Percentiles rank a stretch among this genome's conserved stretches.
These are phyloP conservation scores for Lamprologus sp. DNA, from an alignment of 2,113 vertebrate genomes.

Conservation along the genomic window DNA sequence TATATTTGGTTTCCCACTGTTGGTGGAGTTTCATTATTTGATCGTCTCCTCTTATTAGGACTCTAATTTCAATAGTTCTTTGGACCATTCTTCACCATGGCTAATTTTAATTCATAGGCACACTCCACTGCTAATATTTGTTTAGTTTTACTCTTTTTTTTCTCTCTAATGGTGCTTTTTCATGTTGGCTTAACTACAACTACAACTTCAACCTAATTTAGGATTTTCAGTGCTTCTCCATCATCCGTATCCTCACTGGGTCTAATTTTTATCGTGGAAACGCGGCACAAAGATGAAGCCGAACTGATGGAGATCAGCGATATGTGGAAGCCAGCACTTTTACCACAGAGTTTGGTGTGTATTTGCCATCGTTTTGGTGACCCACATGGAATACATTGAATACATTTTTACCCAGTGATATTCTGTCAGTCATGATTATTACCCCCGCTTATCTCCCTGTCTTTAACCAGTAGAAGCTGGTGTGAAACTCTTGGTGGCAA, in stretches of 20 bases:
- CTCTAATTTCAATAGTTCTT: not conserved
- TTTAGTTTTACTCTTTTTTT: not conserved
- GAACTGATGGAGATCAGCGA: not conserved
- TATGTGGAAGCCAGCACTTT: not conserved
- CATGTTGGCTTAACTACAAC: not conserved
- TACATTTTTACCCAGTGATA: not conserved
- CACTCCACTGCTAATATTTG: not conserved
- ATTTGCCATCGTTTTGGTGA: not conserved
- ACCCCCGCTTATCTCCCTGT: not conserved
- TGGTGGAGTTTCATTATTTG: not conserved
- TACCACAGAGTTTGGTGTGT: not conserved
- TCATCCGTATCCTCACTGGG: not conserved
- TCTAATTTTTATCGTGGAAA: not conserved
- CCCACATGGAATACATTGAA: slow-evolving; percentile 24
- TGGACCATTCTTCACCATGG: not conserved
- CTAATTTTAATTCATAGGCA: not conserved
- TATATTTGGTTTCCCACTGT: not conserved
- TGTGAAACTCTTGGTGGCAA: slow-evolving; percentile 6
- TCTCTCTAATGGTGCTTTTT: not conserved
- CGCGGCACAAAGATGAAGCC: not conserved
- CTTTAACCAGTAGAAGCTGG: not conserved
- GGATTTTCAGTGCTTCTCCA: not conserved
- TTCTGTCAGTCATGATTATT: slow-evolving; percentile 16
- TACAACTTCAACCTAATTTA: not conserved
- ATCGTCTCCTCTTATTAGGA: not conserved